Evolutionary conservation across 2,888 invertebrate species (phyloP).

Genomic region (Drosophila gaucha): DNA sequence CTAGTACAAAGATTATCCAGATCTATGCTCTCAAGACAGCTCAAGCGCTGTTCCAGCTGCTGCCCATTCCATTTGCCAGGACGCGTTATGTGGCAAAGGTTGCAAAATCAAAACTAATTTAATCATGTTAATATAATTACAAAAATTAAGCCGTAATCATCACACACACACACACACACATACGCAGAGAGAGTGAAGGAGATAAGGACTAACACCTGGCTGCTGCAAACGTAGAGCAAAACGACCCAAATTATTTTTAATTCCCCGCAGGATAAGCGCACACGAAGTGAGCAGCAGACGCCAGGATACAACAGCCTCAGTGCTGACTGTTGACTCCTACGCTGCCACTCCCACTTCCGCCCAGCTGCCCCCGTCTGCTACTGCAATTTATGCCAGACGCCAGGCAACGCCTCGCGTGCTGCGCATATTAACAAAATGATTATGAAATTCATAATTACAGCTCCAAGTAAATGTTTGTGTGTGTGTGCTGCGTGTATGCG

Average conservation of each 20-base stretch:
- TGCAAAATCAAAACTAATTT: constrained; percentile 77
- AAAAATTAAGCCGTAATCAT: constrained; percentile 79
- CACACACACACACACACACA: constrained; percentile 41
- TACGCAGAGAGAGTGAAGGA: background rate
- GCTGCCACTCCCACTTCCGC: background rate
- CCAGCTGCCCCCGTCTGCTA: constrained; percentile 2
- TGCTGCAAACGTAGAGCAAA: constrained; percentile 46
- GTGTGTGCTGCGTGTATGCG: constrained; percentile 20
- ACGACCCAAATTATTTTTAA: constrained; percentile 80
- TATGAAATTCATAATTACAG: constrained; percentile 80
- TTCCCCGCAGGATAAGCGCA: constrained; percentile 73
- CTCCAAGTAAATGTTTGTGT: constrained; percentile 15
- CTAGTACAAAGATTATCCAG: too few relatives aligned
- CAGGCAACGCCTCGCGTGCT: constrained; percentile 66
- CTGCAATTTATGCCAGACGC: constrained; percentile 69
- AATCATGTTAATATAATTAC: constrained; percentile 80
- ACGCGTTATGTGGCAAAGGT: constrained; percentile 47
- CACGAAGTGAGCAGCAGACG: constrained; percentile 53
- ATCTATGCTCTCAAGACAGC: too few relatives aligned
- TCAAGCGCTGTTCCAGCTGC: background rate
- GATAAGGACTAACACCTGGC: constrained; percentile 60
- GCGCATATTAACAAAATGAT: constrained; percentile 80
- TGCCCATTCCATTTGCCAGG: constrained; percentile 9
- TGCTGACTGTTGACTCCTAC: constrained; percentile 10
- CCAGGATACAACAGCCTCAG: constrained; percentile 12